These are phyloP conservation scores for Argopecten irradians DNA, from an alignment of 1,140 invertebrate species.

Conservation along the genomic window DNA sequence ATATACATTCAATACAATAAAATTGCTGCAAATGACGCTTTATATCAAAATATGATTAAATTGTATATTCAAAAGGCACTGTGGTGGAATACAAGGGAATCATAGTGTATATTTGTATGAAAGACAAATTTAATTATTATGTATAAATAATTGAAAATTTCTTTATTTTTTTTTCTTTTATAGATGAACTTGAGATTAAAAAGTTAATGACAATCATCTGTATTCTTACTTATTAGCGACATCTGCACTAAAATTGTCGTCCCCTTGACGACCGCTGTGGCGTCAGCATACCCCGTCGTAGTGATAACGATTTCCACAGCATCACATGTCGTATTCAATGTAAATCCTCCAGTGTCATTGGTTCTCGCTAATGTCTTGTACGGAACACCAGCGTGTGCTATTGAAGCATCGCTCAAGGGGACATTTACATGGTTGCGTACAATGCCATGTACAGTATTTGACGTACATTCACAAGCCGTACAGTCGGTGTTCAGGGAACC, in stretches of 20 bases:
- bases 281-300: neutral
- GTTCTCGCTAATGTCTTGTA: neutral
- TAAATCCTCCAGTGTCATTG: neutral
- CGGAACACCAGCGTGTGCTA: neutral
- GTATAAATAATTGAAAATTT: no score
- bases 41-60: no score
- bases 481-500: neutral
- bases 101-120: no score
- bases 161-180: no score
- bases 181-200: no score
- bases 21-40: no score
- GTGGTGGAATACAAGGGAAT: no score
- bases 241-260: neutral
- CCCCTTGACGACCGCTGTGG: neutral
- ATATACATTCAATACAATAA: no score
- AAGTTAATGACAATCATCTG: no score
- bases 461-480: neutral
- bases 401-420: neutral
- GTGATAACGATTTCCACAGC: neutral
- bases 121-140: no score
- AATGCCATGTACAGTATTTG: neutral
- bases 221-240: neutral
- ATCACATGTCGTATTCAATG: neutral
- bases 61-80: no score
- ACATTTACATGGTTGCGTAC: neutral